A percentile compares a stretch with the other conserved stretches of the same genome.
phyloP scores from a whole-genome alignment of 2,888 invertebrate genomes.

The Agonum fuliginosum region DNA sequence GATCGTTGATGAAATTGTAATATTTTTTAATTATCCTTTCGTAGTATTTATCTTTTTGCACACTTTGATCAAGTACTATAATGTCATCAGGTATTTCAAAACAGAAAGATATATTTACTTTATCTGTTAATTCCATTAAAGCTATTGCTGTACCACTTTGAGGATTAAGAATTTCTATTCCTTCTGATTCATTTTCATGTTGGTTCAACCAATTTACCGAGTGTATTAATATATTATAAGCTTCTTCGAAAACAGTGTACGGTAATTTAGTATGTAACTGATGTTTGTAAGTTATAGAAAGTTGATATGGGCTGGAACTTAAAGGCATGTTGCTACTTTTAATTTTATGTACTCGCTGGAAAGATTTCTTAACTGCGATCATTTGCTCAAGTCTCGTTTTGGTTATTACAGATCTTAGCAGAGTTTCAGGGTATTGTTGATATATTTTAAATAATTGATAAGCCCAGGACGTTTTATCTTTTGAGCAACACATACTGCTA shows the following conservation, averaged over 20 bases:
- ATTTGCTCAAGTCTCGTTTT: conserved; percentile 78
- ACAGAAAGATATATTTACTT: conserved; percentile 69
- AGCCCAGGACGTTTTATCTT: conserved; percentile 79
- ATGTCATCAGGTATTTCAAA: conserved; percentile 76
- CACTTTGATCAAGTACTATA: conserved; percentile 75
- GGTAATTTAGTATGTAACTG: conserved; percentile 74
- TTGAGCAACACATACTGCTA: conserved; percentile 78
- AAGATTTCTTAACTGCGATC: conserved; percentile 75
- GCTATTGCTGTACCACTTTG: conserved; percentile 74
- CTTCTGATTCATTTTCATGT: conserved; percentile 61
- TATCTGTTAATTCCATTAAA: conserved; percentile 72
- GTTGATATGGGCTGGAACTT: conserved; percentile 73
- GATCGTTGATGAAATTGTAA: conserved; percentile 68
- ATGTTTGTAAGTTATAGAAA: conserved; percentile 68
- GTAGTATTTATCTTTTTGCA: conserved; percentile 74
- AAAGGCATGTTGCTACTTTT: conserved; percentile 67
- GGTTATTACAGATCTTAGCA: conserved; percentile 77
- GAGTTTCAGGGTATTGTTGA: conserved; percentile 81
- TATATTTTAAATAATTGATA: conserved; percentile 83
- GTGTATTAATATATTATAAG: conserved; percentile 65
- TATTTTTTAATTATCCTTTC: conserved; percentile 70
- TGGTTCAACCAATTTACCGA: conserved; percentile 54
- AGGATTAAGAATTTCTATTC: conserved; percentile 69
- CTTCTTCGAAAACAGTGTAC: conserved; percentile 71
- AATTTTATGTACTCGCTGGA: conserved; percentile 64